Base-by-base conservation (phyloP, 37 sponge, comb jelly and placozoan genomes). In the Hexactinellida sp. region DNA sequence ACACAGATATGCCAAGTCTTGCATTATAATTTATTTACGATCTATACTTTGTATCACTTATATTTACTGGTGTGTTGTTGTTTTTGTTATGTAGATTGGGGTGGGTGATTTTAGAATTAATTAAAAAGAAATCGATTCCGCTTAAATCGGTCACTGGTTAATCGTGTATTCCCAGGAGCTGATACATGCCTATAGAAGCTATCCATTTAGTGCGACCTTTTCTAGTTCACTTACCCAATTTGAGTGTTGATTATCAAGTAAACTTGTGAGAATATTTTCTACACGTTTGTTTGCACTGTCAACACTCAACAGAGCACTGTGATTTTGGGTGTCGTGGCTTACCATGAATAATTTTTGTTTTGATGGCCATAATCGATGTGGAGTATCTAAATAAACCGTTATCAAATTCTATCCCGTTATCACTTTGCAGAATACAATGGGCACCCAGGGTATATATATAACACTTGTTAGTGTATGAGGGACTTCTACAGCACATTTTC, bases 191-290 rank as follows among this genome's bases (percentile, higher is more conserved):
- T n/a, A n/a, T n/a, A n/a, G n/a, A n/a, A n/a, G n/a, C n/a, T n/a
- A n/a, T n/a, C n/a, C n/a, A n/a, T n/a, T n/a, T n/a, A n/a, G n/a
- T n/a, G 76, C 76, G 76, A 10, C 76, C 34, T n/a, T 63, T 63
- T 63, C 76, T n/a, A 63, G 34, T 63, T 63, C 76, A 63, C 76
- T 63, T 63, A 63, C 34, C 76, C 76, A 63, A 63, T 63, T 63
- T 63, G 76, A 63, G 3, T 63, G 76, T 63, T 63, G 76, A 63
- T 63, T 63, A 63, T 63, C 76, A 63, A 32, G 76, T 28, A 63
- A 63, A n/a, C 76, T 41, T 16, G 47, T 16, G 13, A 41, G 47
- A 41, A 41, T 41, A 41, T 41, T 41, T 41, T 41, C 47, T 41
- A 41, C 13, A 13, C 47, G 47, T 41, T 41, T 41, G 47, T 41